Base-by-base conservation (phyloP, 2,888 invertebrate genomes). In the Arctia plantaginis region DNA sequence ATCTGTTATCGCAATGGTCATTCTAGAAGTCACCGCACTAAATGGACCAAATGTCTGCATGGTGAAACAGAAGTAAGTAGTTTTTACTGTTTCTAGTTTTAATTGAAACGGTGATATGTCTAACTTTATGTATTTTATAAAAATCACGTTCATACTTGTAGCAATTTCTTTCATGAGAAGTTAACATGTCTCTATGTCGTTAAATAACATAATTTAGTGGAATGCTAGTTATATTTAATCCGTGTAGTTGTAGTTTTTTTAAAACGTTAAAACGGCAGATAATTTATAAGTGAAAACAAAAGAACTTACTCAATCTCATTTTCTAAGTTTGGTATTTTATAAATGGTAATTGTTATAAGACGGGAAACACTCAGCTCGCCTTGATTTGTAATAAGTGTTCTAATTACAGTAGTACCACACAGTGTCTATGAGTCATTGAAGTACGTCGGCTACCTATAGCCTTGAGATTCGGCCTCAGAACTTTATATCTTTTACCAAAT, bases 61-160 rank as follows among this genome's bases (percentile, higher is more conserved):
- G 91, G 95, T 95, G 78, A 92, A 95, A 79, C 95, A 96, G 81
- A 96, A 96, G 96, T 96, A 88, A 95, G 95, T 93, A 3, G 18
- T 0, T 47, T 27, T 71, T 33, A 10, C 10, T n/a, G 8, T 39
- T 23, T 39, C 18, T 3, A 8, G 1, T 18, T 30, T 30, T 59
- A 15, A 27, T 62, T 30, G n/a, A 55, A 51, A n/a, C 12, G 1
- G 51, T 13, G 23, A 20, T 23, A 51, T 20, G 1, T 51, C 23
- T 20, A 47, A 20, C 23, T 47, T 20, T 51, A 8, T 6, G 8
- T 51, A 23, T n/a, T 51, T 51, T 10, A 51, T 23, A 10, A 51
- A 23, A n/a, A 23, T 55, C 12, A 55, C 10, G 3, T 55, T 0
- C n/a, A 55, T 55, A 55, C 0, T n/a, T 12, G 6, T 12, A n/a